Conservation (phyloP, 2,888 invertebrate species). For the Acanthococcus lagerstroemiae region DNA sequence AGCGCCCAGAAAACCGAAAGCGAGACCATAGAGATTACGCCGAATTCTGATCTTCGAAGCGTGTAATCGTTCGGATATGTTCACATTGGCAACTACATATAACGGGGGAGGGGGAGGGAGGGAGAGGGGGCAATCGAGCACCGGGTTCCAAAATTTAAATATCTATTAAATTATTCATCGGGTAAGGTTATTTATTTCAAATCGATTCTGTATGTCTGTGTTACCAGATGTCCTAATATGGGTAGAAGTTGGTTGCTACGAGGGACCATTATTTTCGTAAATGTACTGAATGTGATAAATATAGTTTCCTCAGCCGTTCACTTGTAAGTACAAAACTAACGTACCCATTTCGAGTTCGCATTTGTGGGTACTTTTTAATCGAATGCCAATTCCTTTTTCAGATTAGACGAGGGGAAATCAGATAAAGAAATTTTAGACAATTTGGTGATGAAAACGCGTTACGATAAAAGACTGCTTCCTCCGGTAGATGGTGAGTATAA, state of each 20-base stretch:
- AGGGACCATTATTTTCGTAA: constrained; percentile 14
- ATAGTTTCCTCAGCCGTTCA: neutral
- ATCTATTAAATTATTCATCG: no score
- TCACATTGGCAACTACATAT: no score
- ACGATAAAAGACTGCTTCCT: constrained; percentile 85
- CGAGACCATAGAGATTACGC: no score
- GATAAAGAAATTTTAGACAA: constrained; percentile 89
- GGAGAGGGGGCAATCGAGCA: no score
- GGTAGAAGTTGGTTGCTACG: constrained; percentile 25
- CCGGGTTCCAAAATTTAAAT: no score
- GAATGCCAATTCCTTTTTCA: constrained; percentile 46
- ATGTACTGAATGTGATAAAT: constrained; percentile 17
- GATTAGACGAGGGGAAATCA: constrained; percentile 83
- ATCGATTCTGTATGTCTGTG: no score
- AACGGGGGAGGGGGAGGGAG: no score
- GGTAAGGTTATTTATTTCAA: no score
- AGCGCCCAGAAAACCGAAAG: no score
- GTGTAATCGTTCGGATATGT: no score
- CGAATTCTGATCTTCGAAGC: no score
- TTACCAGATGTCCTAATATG: constrained; percentile 31
- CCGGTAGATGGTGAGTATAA: constrained; percentile 65
- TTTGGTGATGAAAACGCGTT: constrained; percentile 73
- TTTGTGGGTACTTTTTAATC: no score
- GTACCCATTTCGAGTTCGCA: neutral
- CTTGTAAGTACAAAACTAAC: constrained; percentile 14